These are phyloP conservation scores for Linnaemya vulpina DNA, from an alignment of 2,888 invertebrate species.

Conservation along the genomic window DNA sequence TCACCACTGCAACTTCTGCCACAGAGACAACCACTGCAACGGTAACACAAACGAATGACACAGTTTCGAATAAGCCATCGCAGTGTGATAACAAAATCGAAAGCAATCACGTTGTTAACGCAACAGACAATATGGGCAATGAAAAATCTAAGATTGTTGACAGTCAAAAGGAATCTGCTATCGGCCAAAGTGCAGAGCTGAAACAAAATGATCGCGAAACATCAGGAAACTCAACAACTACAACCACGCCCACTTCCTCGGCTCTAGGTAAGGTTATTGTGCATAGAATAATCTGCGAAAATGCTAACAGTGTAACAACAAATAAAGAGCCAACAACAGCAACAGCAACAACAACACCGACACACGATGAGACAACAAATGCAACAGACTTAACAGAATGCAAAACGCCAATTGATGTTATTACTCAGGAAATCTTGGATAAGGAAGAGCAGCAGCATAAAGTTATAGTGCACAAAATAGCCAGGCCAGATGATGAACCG, in stretches of 20 bases:
- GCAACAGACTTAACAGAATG: not conserved
- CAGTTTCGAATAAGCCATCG: conserved; percentile 62
- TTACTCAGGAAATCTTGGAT: conserved; percentile 17
- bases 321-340: conserved; percentile 1
- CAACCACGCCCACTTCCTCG: conserved; percentile 30
- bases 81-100: conserved; percentile 52
- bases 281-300: conserved; percentile 72
- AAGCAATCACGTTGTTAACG: conserved; percentile 41
- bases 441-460: not conserved
- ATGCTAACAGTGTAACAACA: conserved; percentile 14
- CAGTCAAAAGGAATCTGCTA: conserved; percentile 14
- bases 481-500: not conserved
- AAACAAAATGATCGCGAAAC: conserved; percentile 25
- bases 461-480: conserved; percentile 5
- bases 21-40: conserved; percentile 16
- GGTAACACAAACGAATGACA: conserved; percentile 55
- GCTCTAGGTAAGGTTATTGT: conserved; percentile 71
- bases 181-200: not conserved
- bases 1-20: conserved; percentile 36
- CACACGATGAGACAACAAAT: not conserved
- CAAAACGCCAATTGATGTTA: conserved; percentile 4
- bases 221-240: conserved; percentile 38
- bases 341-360: no score
- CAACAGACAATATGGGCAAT: conserved; percentile 60
- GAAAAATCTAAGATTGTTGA: conserved; percentile 61